Evolutionary conservation across 2,113 vertebrate species (phyloP), one percentile per base, ranked within the genome.

Genomic region (Myrmecobius fasciatus): DNA sequence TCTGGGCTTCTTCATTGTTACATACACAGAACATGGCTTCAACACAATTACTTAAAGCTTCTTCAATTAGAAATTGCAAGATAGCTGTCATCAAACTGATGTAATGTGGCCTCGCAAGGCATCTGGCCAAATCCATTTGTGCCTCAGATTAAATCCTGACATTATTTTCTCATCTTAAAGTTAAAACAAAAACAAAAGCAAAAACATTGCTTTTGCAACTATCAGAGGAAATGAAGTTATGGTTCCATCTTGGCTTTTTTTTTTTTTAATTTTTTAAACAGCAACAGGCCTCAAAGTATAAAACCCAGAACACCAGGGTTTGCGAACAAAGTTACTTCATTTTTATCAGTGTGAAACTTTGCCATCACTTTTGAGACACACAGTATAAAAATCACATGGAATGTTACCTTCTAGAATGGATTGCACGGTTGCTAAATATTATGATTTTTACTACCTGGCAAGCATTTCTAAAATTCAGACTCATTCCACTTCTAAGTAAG

Each of bases 31-130:
- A 97, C 97, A 97, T 53, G 93, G 95, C 91, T 97, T 96, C 96
- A 75, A 93, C 92, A 92, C 96, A 95, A 94, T 97, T 96, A 95
- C 91, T 95, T 96, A 97, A 97, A 96, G 92, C 88, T 95, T 93
- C 46, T 89, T 97, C 96, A 97, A 97, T 97, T 98, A 97, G 97
- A 96, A 97, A 97, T 94, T 95, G 96, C 96, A 97, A 97, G 96
- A 96, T 92, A 96, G 93, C 96, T 97, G 97, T 98, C 97, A 97
- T 95, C 97, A 90, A 43, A 93, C 95, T 96, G 94, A 48, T 56
- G 28, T 94, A 92, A 92, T 52, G 17, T 91, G 91, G 91, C n/a
- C 89, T 92, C 95, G 53, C 95, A 56, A 96, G 94, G 89, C 89
- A 89, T 96, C 97, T 96, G 96, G 95, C 52, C 92, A 91, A 92